A percentile compares a stretch with the other conserved stretches of the same genome.
Conservation (phyloP, 2,113 vertebrate genomes). For the Perognathus longimembris region DNA sequence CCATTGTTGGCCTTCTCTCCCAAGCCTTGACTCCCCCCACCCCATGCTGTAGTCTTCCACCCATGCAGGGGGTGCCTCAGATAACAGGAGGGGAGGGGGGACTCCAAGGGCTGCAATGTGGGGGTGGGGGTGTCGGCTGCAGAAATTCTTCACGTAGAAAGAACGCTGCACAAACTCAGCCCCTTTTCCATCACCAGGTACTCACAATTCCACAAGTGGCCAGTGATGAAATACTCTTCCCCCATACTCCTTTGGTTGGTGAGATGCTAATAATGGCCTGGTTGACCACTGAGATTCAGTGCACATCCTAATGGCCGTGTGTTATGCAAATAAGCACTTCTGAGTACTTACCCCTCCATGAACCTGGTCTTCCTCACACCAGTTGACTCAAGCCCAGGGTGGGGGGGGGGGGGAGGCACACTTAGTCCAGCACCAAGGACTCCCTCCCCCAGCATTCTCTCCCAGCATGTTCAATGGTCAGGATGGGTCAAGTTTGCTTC, state of each 20-base stretch:
- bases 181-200: neutral
- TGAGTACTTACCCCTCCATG: neutral
- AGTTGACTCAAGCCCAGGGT: neutral
- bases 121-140: neutral
- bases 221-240: conserved; percentile 13
- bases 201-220: neutral
- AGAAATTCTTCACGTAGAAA: neutral
- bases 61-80: neutral
- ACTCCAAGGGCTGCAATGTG: rapidly evolving
- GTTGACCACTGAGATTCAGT: neutral
- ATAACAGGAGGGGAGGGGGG: rapidly evolving
- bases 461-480: neutral
- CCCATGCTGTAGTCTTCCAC: neutral
- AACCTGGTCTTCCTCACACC: neutral
- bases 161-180: neutral
- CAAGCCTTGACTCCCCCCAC: neutral
- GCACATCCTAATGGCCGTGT: neutral
- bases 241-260: neutral
- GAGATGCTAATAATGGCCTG: neutral
- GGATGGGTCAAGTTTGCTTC: neutral
- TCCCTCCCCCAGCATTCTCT: neutral
- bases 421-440: neutral
- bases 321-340: neutral
- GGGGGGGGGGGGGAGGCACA: neutral
- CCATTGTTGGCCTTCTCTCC: neutral